Evolutionary conservation across 2,888 invertebrate species (phyloP), one percentile per base, ranked within the genome.

Genomic region (Sesamia inferens): DNA sequence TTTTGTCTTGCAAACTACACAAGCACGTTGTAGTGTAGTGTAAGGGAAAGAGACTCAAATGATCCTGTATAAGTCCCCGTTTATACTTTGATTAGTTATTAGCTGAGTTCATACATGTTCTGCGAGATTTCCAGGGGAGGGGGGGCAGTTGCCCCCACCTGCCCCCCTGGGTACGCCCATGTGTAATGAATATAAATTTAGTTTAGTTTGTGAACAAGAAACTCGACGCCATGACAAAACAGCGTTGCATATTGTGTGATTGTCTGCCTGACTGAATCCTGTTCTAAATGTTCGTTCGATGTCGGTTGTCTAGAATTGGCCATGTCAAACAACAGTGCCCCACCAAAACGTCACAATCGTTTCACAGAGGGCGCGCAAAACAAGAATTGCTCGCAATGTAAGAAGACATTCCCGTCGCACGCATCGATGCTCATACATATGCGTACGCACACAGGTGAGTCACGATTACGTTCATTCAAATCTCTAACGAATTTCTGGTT

Each of bases 351-450:
- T 94, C 96, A 96, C 94, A 96, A 96, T 94, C 95, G 96, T 95
- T 96, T 96, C 95, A 95, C 96, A 93, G 94, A 96, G 92, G 96
- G 96, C 91, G 94, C 93, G 89, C 95, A 96, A 90, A 96, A 95
- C 92, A 97, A 97, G 94, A 95, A 94, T 81, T 98, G 98, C 93
- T 93, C 97, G 87, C 96, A 97, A 78, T 98, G 98, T 95, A 97
- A 97, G 91, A 98, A 98, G 94, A 96, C 96, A 83, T 98, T 98
- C 94, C 98, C 98, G 74, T 98, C 98, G 70, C 97, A 98, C 92
- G 98, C 98, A 70, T 98, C 98, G 74, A 98, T 98, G 98, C 96
- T 98, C 77, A 98, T 98, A 88, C 98, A 98, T 91, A 97, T 97
- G 93, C 96, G 98, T 87, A 98, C 97, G 51, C 98, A 98, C 88